Base-by-base conservation (phyloP, 2,113 vertebrate genomes). In the Xiphophorus maculatus region DNA sequence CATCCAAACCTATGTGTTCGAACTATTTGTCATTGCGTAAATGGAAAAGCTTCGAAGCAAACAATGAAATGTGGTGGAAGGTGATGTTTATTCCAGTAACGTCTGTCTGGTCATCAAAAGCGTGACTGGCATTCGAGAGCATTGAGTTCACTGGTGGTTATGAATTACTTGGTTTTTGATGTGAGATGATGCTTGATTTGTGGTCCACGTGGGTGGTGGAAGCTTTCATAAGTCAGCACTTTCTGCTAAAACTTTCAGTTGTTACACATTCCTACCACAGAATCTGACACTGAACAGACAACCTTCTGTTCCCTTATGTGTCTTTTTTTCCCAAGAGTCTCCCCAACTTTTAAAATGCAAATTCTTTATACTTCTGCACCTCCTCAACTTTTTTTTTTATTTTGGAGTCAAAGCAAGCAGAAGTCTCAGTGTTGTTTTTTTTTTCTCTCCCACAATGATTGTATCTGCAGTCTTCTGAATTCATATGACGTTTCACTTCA, bases 381-480 rank as follows among this genome's bases (percentile, higher is more conserved):
- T 8, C 51, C 40, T 63, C 27, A 37, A 42, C 12, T 42, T 15
- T 30, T 65, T 22, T 4, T 70, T 11, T 40, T 32, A 17, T 8
- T 70, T 64, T 74, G 28, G 28, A 44, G 32, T 15, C 19, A 25
- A 61, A 64, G 25, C n/a, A 1, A 73, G 58, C 48, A 54, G 54
- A 66, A 42, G 25, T 33, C 65, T 72, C 66, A 40, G 51, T 58
- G 22, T 62, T 58, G 22, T 62, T 51, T 37, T 37, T 37, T 77
- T 48, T 65, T 19, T 78, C 79, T 80, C 33, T 25, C 17, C 30
- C 19, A 29, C 12, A 66, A 30, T 74, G 44, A 32, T 29, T 71
- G 79, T 77, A 76, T 84, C 80, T 25, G 22, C 9, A 19, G 25
- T 65, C 64, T 14, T 27, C 51, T 71, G 76, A 74, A 80, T 14